Percentiles rank a stretch among this genome's conserved stretches.
Conservation (phyloP, 2,888 invertebrate species). For the Phania funesta region DNA sequence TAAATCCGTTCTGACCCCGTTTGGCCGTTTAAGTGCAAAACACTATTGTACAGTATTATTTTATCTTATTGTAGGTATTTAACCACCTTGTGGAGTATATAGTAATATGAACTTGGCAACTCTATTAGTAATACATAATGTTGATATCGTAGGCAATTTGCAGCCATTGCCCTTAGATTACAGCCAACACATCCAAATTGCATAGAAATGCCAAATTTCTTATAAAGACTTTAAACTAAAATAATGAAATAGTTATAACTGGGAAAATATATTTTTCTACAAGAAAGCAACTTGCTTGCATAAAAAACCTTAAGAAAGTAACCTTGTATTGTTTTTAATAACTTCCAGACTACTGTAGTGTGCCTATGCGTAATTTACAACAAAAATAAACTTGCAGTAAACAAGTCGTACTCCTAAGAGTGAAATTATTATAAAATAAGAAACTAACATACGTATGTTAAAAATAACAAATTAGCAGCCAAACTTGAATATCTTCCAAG, state of each 20-base stretch:
- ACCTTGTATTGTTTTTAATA: too few relatives aligned
- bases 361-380: too few relatives aligned
- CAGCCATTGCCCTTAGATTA: constrained; percentile 32
- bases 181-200: constrained; percentile 32
- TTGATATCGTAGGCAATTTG: constrained; percentile 31
- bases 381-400: too few relatives aligned
- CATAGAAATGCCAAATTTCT: constrained; percentile 18
- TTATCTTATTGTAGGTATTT: not conserved
- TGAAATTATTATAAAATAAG: too few relatives aligned
- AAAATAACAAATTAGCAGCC: too few relatives aligned
- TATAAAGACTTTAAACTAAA: not conserved
- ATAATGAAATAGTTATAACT: not conserved
- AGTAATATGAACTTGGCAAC: constrained; percentile 18
- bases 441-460: too few relatives aligned
- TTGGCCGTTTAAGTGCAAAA: too few relatives aligned
- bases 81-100: not conserved
- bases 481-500: too few relatives aligned
- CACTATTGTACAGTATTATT: too few relatives aligned
- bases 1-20: too few relatives aligned
- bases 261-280: not conserved
- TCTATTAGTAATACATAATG: constrained; percentile 12
- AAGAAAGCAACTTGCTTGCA: not conserved
- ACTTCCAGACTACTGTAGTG: too few relatives aligned
- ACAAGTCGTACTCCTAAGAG: too few relatives aligned
- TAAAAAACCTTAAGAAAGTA: not conserved